Conservation (phyloP, 2,113 vertebrate species). For the Hoplias malabaricus region DNA sequence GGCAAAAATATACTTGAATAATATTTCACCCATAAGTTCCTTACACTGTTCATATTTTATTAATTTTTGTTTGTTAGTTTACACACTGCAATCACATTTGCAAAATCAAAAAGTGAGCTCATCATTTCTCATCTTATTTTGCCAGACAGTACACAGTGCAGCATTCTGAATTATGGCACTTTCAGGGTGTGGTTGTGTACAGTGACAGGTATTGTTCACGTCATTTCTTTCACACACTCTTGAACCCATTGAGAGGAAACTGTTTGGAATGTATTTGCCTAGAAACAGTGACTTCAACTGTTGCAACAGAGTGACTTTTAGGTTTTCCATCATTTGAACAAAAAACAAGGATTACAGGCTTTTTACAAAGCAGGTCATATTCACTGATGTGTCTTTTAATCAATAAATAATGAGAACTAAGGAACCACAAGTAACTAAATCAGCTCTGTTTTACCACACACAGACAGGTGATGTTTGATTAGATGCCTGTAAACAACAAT, state of each 20-base stretch:
- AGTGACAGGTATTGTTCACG: neutral
- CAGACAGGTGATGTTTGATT: neutral
- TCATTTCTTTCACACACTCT: conserved; percentile 32
- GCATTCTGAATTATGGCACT: neutral
- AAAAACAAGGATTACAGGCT: neutral
- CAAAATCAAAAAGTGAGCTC: neutral
- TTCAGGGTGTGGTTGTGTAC: neutral
- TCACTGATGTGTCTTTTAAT: neutral
- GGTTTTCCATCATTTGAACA: conserved; percentile 8
- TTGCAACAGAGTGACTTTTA: conserved; percentile 24
- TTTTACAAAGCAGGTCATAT: neutral
- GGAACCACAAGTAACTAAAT: neutral
- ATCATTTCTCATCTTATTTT: conserved; percentile 1
- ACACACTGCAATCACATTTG: neutral
- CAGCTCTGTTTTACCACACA: neutral
- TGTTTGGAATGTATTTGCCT: conserved; percentile 59
- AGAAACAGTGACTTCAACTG: conserved; percentile 55
- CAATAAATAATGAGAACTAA: neutral
- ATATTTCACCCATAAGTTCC: neutral
- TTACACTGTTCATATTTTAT: neutral
- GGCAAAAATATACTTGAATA: neutral
- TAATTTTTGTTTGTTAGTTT: neutral
- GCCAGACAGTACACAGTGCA: neutral
- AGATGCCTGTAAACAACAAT: too few species aligned
- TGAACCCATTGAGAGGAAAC: conserved; percentile 41